Evolutionary conservation across 37 sponge, comb jelly and placozoan genomes (phyloP).

Genomic region (Theonella swinhoei): DNA sequence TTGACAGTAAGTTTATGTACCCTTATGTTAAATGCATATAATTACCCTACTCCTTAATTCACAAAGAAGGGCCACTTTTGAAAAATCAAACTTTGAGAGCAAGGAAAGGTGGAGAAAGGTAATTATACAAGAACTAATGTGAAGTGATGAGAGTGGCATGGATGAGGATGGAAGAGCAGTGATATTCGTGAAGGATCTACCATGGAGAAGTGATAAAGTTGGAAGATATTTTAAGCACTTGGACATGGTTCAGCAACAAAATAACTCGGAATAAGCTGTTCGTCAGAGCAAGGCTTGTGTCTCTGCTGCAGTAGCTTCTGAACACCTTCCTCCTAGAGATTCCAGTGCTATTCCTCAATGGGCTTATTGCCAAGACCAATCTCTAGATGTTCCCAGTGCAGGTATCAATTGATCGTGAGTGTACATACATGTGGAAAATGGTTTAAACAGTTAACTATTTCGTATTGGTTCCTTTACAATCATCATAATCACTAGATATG

Average conservation of each 20-base stretch:
- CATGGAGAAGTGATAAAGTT: not conserved
- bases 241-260: not conserved
- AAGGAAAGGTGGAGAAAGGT: not conserved
- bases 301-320: not conserved
- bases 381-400: no score
- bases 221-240: not conserved
- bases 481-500: no score
- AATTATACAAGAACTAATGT: not conserved
- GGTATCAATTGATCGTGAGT: no score
- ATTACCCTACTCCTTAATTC: no score
- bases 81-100: not conserved
- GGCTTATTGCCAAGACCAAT: no score
- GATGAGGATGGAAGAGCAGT: not conserved
- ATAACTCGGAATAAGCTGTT: not conserved
- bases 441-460: no score
- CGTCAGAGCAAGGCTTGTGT: not conserved
- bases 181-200: not conserved
- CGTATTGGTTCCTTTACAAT: no score
- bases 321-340: not conserved
- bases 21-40: no score
- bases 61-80: not conserved
- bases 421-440: no score
- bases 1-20: not conserved
- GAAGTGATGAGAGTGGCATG: not conserved
- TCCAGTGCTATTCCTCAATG: not conserved